Base-by-base conservation (phyloP, 2,888 invertebrate species). In the Rhagophthalmus giganteus region DNA sequence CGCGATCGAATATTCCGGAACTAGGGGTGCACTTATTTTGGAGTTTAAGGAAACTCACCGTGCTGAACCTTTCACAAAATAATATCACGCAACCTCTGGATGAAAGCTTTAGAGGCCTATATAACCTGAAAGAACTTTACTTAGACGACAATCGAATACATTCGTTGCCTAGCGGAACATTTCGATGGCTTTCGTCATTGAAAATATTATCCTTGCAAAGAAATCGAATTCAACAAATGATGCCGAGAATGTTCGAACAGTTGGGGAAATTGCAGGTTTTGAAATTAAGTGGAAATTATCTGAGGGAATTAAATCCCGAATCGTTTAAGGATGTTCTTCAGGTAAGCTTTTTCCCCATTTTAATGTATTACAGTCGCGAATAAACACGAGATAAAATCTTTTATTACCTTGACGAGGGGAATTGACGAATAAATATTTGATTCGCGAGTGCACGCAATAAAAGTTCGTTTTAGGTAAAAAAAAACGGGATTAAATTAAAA, bases 21-120 rank as follows among this genome's bases (percentile, higher is more conserved):
- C 84, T 91, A 54, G 91, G 90, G 0, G 81, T 83, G 55, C 84
- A 86, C 64, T 86, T 89, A 9, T 89, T 91, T 70, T 89, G 85
- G 84, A 87, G 87, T 2, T 79, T 90, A 2, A 81, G 66, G 1
- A 75, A 74, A 14, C 69, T 81, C n/a, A 74, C 76, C 47, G 69
- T 78, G 1, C 73, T 87, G 60, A 87, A 90, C 73, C 76, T 91
- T 35, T 85, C 87, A 0, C 78, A 84, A 66, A 91, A 91, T 72
- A 89, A 88, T 65, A 83, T 91, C 20, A 84, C 86, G 11, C 81
- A 84, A 55, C 80, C 87, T n/a, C 77, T 80, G 54, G 83, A 85
- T 47, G 82, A 83, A 54, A 88, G 88, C 72, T 91, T 91, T 71
- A 79, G 85, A 32, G 90, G 89, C 6, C 79, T 90, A 64, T 79